These are phyloP conservation scores for Phalangium opilio DNA, from an alignment of 2,888 invertebrate species.

Conservation along the genomic window DNA sequence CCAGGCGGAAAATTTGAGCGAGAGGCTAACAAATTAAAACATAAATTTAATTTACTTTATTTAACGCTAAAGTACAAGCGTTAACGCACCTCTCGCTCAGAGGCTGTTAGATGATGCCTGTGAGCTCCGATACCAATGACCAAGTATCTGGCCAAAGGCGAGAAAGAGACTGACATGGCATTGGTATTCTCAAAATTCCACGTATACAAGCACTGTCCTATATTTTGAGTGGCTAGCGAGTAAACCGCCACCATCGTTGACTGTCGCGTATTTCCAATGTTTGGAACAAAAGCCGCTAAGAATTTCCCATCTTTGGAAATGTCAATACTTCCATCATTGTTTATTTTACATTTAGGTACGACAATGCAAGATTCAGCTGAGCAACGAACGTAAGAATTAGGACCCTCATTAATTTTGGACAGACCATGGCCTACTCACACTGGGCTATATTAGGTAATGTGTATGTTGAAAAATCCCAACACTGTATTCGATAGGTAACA, in stretches of 20 bases:
- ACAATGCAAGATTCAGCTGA: conserved; percentile 47
- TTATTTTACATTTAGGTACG: conserved; percentile 62
- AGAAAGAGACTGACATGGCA: conserved; percentile 67
- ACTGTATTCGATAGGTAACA: conserved; percentile 8
- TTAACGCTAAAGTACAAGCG: neutral
- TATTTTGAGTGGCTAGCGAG: conserved; percentile 54
- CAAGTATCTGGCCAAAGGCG: conserved; percentile 61
- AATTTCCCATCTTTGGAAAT: conserved; percentile 62
- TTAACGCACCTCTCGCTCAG: conserved; percentile 8
- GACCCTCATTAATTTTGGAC: no score
- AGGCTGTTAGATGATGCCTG: conserved; percentile 1
- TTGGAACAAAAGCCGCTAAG: conserved; percentile 57
- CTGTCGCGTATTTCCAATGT: conserved; percentile 41
- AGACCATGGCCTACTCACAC: neutral
- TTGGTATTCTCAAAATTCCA: conserved; percentile 52
- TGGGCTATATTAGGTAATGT: conserved; percentile 4
- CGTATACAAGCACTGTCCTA: conserved; percentile 63
- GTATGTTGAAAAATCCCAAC: conserved; percentile 8
- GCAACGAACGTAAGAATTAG: neutral
- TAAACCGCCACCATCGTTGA: conserved; percentile 61
- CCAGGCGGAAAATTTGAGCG: conserved; percentile 10
- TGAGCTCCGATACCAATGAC: conserved; percentile 62
- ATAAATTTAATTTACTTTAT: neutral
- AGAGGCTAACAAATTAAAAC: neutral
- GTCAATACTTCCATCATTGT: conserved; percentile 73